Conservation (phyloP, 2,113 vertebrate species). For the Abramis brama region DNA sequence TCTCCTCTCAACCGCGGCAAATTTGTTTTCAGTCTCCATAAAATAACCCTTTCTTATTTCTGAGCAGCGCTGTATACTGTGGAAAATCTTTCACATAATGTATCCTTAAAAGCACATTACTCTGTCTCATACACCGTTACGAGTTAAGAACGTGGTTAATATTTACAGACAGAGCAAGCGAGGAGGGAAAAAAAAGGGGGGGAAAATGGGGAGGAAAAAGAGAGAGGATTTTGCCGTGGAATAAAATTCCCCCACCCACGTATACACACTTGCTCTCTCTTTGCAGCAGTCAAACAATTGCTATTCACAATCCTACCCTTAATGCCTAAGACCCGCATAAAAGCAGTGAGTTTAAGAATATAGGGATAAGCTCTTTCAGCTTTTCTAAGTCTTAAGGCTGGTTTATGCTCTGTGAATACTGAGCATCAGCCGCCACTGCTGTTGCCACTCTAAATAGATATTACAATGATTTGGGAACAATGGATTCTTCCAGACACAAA, state of each 20-base stretch:
- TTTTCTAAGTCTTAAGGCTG: slow-evolving; percentile 82
- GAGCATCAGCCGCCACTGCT: slow-evolving; percentile 78
- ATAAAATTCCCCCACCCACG: slow-evolving; percentile 81
- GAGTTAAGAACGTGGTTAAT: slow-evolving; percentile 83
- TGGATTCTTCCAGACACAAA: slow-evolving; percentile 79
- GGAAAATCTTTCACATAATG: slow-evolving; percentile 82
- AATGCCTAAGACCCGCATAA: slow-evolving; percentile 84
- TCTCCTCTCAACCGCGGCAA: slow-evolving; percentile 66
- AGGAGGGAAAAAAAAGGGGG: slow-evolving; percentile 23
- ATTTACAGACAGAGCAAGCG: slow-evolving; percentile 70
- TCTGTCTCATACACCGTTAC: slow-evolving; percentile 74
- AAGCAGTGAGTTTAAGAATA: slow-evolving; percentile 84
- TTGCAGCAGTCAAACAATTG: slow-evolving; percentile 81
- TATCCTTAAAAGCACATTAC: slow-evolving; percentile 85
- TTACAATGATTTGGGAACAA: slow-evolving; percentile 87
- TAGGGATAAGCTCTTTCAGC: slow-evolving; percentile 84
- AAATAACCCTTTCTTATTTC: slow-evolving; percentile 82
- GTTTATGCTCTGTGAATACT: slow-evolving; percentile 82
- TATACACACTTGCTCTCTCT: slow-evolving; percentile 75
- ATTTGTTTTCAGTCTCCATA: slow-evolving; percentile 79
- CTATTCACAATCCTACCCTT: slow-evolving; percentile 85
- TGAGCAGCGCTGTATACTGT: slow-evolving; percentile 70
- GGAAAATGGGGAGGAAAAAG: slow-evolving; percentile 65
- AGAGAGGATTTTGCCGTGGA: slow-evolving; percentile 76
- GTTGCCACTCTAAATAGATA: slow-evolving; percentile 85